Evolutionary conservation across 2,113 vertebrate species (phyloP), one percentile per base, ranked within the genome.

Genomic region (Amblyopsis rosae): DNA sequence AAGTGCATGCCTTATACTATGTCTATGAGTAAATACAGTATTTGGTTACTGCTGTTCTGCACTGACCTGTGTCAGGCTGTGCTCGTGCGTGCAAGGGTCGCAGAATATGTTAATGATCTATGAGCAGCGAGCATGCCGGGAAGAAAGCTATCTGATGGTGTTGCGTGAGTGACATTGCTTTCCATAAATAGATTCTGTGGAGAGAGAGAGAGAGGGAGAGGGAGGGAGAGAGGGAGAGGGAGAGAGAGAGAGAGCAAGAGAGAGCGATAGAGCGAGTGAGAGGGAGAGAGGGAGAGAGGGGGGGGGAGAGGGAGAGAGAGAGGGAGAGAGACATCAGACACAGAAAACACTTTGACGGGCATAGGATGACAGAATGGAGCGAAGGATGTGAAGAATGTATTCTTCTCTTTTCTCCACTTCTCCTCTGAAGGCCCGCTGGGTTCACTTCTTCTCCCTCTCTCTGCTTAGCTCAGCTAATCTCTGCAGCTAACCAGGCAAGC

Each of bases 121-220:
- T 88, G 88, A 89, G 89, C 84, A 73, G 75, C 65, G 86, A 85
- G 83, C 88, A 87, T 84, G 82, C 78, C 74, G 74, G 83, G 66
- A 80, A 86, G 83, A 87, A 84, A 89, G 82, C 81, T 87, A 90
- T 92, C 87, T 90, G 86, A 86, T 89, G 87, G 87, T 82, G 79
- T 85, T 88, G 90, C 79, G 78, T 91, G 90, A 92, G 88, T 90
- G 90, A 92, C 90, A 90, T 90, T 86, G 86, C 86, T 79, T 88
- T 89, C 91, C 87, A 92, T 87, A 92, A 92, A 92, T 92, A 92
- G 90, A 81, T 72, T 54, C 63, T 54, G 82, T 74, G 86, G 73
- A 83, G 80, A 62, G 54, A 76, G 51, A 86, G 26, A 53, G 16
- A 32, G 46, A 47, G 61, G 32, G 67, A 55, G 59, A 53, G 71